A percentile compares a stretch with the other conserved stretches of the same genome.
Evolutionary conservation across 1,140 invertebrate species (phyloP).

Genomic region (Gerris buenoi): DNA sequence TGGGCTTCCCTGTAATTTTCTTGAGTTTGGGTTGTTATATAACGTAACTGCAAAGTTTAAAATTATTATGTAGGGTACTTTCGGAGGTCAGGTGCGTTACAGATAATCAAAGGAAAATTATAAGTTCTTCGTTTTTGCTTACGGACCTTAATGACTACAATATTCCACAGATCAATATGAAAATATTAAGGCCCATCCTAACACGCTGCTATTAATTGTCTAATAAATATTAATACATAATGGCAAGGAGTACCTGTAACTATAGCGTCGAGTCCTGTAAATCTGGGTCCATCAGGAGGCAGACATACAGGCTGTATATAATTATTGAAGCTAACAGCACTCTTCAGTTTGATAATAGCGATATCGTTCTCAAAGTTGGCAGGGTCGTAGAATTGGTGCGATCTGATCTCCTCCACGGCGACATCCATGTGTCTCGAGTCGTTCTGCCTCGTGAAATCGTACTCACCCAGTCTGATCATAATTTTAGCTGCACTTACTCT

Average conservation of each 20-base stretch:
- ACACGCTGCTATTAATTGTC: too few species aligned
- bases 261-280: constrained; percentile 15
- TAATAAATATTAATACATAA: too few species aligned
- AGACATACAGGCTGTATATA: constrained; percentile 53
- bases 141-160: too few species aligned
- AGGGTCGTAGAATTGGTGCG: constrained; percentile 52
- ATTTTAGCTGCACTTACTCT: constrained; percentile 8
- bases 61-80: too few species aligned
- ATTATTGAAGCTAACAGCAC: constrained; percentile 39
- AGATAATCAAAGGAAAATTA: too few species aligned
- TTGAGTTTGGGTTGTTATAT: too few species aligned
- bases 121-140: too few species aligned
- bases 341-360: constrained; percentile 51
- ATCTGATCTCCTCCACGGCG: constrained; percentile 23
- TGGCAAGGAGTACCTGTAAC: constrained; percentile 24
- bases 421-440: constrained; percentile 19
- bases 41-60: too few species aligned
- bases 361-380: constrained; percentile 65
- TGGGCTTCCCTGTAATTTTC: too few species aligned
- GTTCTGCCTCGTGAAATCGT: constrained; percentile 19
- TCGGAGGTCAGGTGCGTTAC: too few species aligned
- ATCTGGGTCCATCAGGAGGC: constrained; percentile 35
- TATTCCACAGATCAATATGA: too few species aligned
- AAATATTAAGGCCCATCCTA: too few species aligned
- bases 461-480: constrained; percentile 22